phyloP scores from a whole-genome alignment of 1,140 invertebrate genomes.

The Drusus annulatus region DNA sequence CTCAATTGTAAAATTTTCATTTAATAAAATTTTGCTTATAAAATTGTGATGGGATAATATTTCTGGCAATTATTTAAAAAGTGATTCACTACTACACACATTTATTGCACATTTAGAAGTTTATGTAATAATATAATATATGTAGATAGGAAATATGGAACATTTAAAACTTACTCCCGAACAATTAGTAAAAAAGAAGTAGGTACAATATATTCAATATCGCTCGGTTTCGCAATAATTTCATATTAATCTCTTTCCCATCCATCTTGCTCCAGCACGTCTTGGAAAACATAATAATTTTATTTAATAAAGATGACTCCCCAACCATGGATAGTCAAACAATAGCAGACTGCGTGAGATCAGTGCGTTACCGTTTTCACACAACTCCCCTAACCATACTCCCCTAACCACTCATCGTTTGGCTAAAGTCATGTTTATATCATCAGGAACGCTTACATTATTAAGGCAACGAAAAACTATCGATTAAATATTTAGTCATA shows the following conservation, averaged over 20 bases:
- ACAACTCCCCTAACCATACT: background rate
- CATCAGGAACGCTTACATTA: constrained; percentile 58
- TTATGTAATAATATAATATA: constrained; percentile 59
- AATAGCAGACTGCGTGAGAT: constrained; percentile 55
- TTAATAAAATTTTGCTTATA: constrained; percentile 45
- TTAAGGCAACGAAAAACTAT: constrained; percentile 59
- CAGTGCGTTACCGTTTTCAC: constrained; percentile 40
- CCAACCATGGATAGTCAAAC: constrained; percentile 18
- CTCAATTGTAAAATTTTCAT: constrained; percentile 34
- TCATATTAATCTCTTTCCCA: constrained; percentile 42
- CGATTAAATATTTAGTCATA: constrained; percentile 54
- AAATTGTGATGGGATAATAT: constrained; percentile 39
- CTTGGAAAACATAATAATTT: constrained; percentile 39
- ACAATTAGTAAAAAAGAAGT: constrained; percentile 47
- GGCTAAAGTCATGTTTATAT: constrained; percentile 45
- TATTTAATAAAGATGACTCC: background rate
- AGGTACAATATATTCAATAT: constrained; percentile 51
- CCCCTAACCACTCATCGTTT: constrained; percentile 15
- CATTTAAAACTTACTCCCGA: constrained; percentile 55
- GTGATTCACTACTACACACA: constrained; percentile 71
- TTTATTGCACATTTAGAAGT: constrained; percentile 74
- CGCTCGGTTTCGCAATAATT: constrained; percentile 51
- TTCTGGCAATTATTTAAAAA: constrained; percentile 52
- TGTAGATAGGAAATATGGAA: constrained; percentile 54
- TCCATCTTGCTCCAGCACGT: constrained; percentile 13